A percentile compares a stretch with the other conserved stretches of the same genome.
Evolutionary conservation across 2,797 vertebrate species (phyloP).

Genomic region (Pangasius mekongensis): DNA sequence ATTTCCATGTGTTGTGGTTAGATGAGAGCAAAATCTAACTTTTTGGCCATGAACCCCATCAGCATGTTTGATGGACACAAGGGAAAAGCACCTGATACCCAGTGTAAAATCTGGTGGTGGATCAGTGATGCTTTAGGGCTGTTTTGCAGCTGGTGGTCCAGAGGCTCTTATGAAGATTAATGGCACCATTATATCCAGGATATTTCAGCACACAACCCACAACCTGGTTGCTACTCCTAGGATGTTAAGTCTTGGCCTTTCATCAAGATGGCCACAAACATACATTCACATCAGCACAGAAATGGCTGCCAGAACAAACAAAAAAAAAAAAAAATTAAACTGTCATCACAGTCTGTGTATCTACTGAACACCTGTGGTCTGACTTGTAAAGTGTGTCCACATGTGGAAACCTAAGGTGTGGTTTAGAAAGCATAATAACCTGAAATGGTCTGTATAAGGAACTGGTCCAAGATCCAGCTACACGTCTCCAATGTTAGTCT

Average conservation of each 20-base stretch:
- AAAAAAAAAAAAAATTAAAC: not conserved
- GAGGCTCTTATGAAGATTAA: conserved; percentile 17
- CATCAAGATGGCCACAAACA: not conserved
- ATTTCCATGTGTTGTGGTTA: not conserved
- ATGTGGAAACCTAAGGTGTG: not conserved
- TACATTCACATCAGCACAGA: not conserved
- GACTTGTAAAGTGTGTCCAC: not conserved
- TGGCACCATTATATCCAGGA: not conserved
- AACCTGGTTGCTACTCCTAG: conserved; percentile 11
- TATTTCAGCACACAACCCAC: conserved; percentile 7
- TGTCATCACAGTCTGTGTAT: not conserved
- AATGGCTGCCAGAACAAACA: not conserved
- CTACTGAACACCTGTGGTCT: not conserved
- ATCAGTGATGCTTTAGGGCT: not conserved
- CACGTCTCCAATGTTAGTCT: not conserved
- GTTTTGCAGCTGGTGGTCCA: not conserved
- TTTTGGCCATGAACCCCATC: not conserved
- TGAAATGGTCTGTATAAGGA: not conserved
- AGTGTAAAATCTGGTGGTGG: not conserved
- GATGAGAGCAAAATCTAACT: not conserved
- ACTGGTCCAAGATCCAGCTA: not conserved
- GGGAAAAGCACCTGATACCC: conserved; percentile 6
- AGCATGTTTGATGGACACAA: conserved; percentile 7
- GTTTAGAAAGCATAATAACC: not conserved
- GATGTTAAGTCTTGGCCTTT: conserved; percentile 16